Conservation (phyloP, 2,113 vertebrate species). For the Oostethus manadensis region DNA sequence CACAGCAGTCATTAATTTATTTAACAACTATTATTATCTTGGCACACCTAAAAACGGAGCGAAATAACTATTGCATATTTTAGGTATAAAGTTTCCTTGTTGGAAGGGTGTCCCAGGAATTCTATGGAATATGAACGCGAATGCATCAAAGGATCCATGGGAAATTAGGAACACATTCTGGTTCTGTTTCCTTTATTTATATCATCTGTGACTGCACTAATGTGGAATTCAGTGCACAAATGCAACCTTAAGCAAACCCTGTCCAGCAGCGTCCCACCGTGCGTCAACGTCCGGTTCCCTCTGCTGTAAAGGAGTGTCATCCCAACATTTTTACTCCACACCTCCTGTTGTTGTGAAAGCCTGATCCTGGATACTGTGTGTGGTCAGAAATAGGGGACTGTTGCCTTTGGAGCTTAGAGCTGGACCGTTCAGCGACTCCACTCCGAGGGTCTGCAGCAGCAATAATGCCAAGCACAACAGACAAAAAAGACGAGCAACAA, state of each 20-base stretch:
- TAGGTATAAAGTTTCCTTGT: background rate
- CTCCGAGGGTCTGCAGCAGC: slow-evolving; percentile 22
- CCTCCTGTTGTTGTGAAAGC: slow-evolving; percentile 35
- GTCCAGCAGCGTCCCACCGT: background rate
- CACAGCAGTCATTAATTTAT: slow-evolving; percentile 15
- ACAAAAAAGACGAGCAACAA: slow-evolving; percentile 54
- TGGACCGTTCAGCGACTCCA: slow-evolving; percentile 26
- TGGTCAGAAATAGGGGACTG: slow-evolving; percentile 16
- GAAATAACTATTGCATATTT: background rate
- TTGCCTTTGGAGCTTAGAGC: slow-evolving; percentile 48
- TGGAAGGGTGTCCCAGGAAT: background rate
- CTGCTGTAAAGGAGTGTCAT: slow-evolving; percentile 40
- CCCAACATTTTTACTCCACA: slow-evolving; percentile 11
- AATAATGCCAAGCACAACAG: slow-evolving; percentile 58
- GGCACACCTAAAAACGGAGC: background rate
- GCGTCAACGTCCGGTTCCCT: slow-evolving; percentile 34
- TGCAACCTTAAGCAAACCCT: background rate
- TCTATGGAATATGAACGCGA: slow-evolving; percentile 2
- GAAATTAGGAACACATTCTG: background rate
- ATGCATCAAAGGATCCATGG: background rate
- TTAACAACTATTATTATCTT: background rate
- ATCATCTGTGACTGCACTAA: background rate
- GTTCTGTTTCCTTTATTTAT: background rate
- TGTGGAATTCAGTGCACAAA: background rate
- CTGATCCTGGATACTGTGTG: slow-evolving; percentile 15